A percentile compares a stretch with the other conserved stretches of the same genome.
phyloP scores from a whole-genome alignment of 2,888 invertebrate species.

The Dolomedes plantarius region DNA sequence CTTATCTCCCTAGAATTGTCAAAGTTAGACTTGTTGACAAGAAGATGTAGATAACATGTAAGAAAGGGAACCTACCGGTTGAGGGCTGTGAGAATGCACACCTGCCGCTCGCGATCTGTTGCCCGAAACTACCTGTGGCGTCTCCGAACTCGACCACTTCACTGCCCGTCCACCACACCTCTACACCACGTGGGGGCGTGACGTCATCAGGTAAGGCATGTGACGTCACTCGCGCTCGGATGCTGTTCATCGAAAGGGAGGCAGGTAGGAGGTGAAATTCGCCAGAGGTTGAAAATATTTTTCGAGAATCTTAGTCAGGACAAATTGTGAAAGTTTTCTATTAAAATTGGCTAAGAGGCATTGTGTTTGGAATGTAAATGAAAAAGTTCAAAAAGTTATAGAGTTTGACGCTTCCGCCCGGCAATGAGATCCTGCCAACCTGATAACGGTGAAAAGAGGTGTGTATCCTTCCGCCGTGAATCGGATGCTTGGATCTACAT shows the following conservation, averaged over 20 bases:
- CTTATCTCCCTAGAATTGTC: no score
- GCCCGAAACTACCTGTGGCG: constrained; percentile 67
- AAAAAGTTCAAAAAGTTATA: neutral
- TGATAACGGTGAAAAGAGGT: constrained; percentile 59
- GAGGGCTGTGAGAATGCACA: constrained; percentile 24
- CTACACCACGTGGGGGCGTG: constrained; percentile 62
- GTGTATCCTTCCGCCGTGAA: constrained; percentile 65
- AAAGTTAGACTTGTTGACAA: neutral
- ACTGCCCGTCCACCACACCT: constrained; percentile 60
- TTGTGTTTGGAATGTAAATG: neutral
- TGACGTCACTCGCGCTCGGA: constrained; percentile 58
- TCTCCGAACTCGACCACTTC: constrained; percentile 65
- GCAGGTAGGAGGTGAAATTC: constrained; percentile 29
- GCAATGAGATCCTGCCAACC: constrained; percentile 45
- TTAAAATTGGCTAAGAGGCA: neutral
- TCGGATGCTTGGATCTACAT: constrained; percentile 25
- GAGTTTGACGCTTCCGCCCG: neutral
- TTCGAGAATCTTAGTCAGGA: neutral
- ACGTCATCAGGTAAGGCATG: constrained; percentile 66
- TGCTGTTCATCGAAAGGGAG: constrained; percentile 54
- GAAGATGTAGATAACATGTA: constrained; percentile 55
- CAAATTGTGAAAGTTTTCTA: neutral
- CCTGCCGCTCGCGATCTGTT: constrained; percentile 50
- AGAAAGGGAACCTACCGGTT: constrained; percentile 50
- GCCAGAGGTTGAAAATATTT: no score